Conservation (phyloP, 53 echinoderm and acorn worm species). For the Hippasteria phrygiana region DNA sequence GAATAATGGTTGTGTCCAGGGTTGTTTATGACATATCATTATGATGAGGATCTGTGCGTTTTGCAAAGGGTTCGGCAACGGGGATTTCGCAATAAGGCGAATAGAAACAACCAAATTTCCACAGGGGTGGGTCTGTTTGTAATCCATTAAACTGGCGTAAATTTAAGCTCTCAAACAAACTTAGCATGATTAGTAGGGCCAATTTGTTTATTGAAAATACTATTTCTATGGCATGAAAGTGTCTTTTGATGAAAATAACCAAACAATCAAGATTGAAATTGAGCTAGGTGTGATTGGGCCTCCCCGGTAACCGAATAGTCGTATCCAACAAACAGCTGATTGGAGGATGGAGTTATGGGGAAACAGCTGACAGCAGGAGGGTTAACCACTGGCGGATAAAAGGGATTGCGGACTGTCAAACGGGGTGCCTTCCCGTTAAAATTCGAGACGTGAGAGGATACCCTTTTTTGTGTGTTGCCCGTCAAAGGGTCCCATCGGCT, state of each 20-base stretch:
- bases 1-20: conserved; percentile 37
- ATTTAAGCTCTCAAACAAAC: neutral
- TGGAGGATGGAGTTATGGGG: conserved; percentile 49
- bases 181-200: neutral
- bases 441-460: neutral
- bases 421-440: neutral
- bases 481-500: neutral
- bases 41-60: conserved; percentile 14
- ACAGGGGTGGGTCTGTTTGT: neutral
- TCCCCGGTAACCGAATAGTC: conserved; percentile 57
- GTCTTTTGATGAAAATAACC: neutral
- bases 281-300: neutral
- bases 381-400: conserved; percentile 41
- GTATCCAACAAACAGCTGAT: conserved; percentile 55
- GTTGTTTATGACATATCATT: conserved; percentile 50
- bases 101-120: neutral
- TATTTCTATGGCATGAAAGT: neutral
- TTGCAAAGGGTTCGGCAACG: neutral
- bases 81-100: conserved; percentile 50
- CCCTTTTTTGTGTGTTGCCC: neutral
- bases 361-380: conserved; percentile 53
- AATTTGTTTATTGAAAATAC: neutral
- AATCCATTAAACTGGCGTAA: neutral
- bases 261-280: neutral
- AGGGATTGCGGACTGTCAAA: conserved; percentile 43